These are phyloP conservation scores for Pseudanteris insignis DNA, from an alignment of 2,888 invertebrate genomes.

Conservation along the genomic window DNA sequence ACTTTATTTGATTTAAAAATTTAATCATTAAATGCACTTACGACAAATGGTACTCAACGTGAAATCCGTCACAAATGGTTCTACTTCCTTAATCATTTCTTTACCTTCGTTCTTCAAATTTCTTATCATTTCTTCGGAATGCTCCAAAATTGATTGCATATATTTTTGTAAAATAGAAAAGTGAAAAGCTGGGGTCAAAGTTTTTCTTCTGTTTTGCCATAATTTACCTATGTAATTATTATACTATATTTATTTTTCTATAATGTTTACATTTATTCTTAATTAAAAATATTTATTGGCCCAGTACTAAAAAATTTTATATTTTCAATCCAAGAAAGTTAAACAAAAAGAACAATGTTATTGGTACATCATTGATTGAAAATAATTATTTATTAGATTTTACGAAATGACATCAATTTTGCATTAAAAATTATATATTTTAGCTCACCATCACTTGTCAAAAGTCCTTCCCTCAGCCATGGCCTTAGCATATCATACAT, in stretches of 20 bases:
- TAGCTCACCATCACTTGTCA: conserved; percentile 27
- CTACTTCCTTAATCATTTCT: conserved; percentile 9
- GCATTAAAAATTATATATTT: too few relatives aligned
- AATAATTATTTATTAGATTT: neutral
- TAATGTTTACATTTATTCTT: too few relatives aligned
- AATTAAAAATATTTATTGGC: too few relatives aligned
- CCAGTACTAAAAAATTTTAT: too few relatives aligned
- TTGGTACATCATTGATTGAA: too few relatives aligned
- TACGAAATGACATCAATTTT: too few relatives aligned
- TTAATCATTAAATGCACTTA: conserved; percentile 1
- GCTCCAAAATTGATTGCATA: conserved; percentile 19
- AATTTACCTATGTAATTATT: too few relatives aligned
- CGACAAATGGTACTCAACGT: conserved; percentile 28
- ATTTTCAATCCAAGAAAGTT: too few relatives aligned
- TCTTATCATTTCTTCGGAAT: conserved; percentile 11
- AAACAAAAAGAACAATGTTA: too few relatives aligned
- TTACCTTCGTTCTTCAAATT: conserved; percentile 8
- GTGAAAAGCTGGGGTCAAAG: conserved; percentile 26
- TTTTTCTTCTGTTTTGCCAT: conserved; percentile 28
- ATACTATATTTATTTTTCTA: too few relatives aligned
- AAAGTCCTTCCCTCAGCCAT: conserved; percentile 27
- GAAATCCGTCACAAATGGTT: conserved; percentile 22
- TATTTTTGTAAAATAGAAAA: conserved; percentile 30
- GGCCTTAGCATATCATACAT: conserved; percentile 13
- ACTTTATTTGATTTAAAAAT: neutral